These are phyloP conservation scores for Neomonachus schauinslandi DNA, from an alignment of 2,113 vertebrate genomes.

Conservation along the genomic window DNA sequence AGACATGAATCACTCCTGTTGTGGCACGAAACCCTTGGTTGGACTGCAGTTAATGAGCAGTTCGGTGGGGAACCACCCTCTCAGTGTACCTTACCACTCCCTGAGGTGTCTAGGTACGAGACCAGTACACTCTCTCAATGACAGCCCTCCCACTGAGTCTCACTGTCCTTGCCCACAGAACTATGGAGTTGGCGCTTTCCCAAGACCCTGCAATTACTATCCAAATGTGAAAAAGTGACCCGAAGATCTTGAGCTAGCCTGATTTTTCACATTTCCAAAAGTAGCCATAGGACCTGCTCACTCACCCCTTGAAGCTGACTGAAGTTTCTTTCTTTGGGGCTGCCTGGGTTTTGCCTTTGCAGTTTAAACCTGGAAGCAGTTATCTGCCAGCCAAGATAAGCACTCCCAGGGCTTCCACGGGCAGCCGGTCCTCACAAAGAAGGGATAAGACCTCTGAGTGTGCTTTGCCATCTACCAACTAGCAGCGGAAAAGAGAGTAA, in stretches of 20 bases:
- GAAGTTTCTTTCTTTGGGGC: slow-evolving; percentile 51
- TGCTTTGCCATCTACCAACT: slow-evolving; percentile 55
- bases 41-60: background rate
- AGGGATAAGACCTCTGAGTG: slow-evolving; percentile 70
- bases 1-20: background rate
- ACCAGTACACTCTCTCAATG: background rate
- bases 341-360: slow-evolving; percentile 71
- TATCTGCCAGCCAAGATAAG: slow-evolving; percentile 68
- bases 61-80: background rate
- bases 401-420: slow-evolving; percentile 26
- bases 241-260: background rate
- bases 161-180: background rate
- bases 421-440: slow-evolving; percentile 58
- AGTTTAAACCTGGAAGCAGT: slow-evolving; percentile 63
- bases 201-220: background rate
- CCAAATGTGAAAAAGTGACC: slow-evolving; percentile 17
- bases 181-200: background rate
- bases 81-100: background rate
- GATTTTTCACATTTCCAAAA: slow-evolving; percentile 53
- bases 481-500: slow-evolving; percentile 58
- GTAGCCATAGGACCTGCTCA: background rate
- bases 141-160: background rate
- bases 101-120: background rate
- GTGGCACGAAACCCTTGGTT: background rate
- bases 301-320: slow-evolving; percentile 53